These are phyloP conservation scores for Pterostichus niger DNA, from an alignment of 2,888 invertebrate genomes.

Conservation along the genomic window DNA sequence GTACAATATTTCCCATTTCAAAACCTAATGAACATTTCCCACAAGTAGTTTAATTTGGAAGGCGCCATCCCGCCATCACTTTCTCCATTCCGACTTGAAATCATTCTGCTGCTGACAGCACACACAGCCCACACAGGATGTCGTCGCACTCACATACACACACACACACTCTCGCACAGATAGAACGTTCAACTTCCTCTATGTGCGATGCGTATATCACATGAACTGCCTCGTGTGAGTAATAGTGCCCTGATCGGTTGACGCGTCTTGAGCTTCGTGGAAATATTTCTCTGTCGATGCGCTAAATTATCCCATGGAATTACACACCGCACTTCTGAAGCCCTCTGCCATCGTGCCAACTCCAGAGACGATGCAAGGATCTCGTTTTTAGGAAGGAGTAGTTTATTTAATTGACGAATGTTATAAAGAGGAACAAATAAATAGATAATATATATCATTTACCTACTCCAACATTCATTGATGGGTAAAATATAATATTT, in stretches of 20 bases:
- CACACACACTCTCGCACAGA: not conserved
- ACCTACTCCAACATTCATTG: too few relatives aligned
- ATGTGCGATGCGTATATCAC: conserved; percentile 21
- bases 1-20: too few relatives aligned
- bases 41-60: not conserved
- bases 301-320: conserved; percentile 50
- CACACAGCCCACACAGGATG: not conserved
- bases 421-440: too few relatives aligned
- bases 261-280: conserved; percentile 16
- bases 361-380: not conserved
- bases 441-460: too few relatives aligned
- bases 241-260: conserved; percentile 55
- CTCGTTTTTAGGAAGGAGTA: not conserved
- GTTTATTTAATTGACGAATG: too few relatives aligned
- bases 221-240: conserved; percentile 43
- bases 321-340: conserved; percentile 1
- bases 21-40: not conserved
- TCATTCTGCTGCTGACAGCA: conserved; percentile 1
- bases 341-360: not conserved
- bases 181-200: not conserved
- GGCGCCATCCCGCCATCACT: conserved; percentile 21
- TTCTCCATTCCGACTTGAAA: not conserved
- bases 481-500: too few relatives aligned
- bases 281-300: conserved; percentile 56
- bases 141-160: not conserved